Conservation (phyloP, 2,113 vertebrate species). For the Bolborhynchus lineola region DNA sequence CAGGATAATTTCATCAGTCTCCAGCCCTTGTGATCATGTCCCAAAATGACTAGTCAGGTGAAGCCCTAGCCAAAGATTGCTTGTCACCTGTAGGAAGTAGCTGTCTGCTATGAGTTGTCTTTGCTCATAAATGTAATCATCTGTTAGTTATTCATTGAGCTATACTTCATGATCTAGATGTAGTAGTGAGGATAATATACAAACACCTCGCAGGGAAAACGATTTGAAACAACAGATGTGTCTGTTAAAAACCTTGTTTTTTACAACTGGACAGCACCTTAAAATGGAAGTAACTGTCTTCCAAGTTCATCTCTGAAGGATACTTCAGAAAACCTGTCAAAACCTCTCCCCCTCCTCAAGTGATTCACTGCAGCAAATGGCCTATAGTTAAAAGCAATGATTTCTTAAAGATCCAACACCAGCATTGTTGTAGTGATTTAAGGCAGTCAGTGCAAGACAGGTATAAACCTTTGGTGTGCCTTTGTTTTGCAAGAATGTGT, state of each 20-base stretch:
- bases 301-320: conserved; percentile 37
- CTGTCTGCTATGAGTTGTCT: conserved; percentile 80
- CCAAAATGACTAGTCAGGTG: conserved; percentile 91
- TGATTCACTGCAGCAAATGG: conserved; percentile 6
- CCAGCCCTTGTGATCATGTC: conserved; percentile 90
- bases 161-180: conserved; percentile 68
- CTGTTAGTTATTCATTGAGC: conserved; percentile 82
- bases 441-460: background rate
- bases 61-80: conserved; percentile 81
- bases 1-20: conserved; percentile 91
- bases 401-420: conserved; percentile 6
- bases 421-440: background rate
- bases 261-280: background rate
- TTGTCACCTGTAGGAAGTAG: conserved; percentile 91
- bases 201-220: conserved; percentile 58
- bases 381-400: background rate
- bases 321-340: conserved; percentile 12
- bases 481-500: background rate
- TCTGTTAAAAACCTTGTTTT: background rate
- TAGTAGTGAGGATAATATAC: conserved; percentile 59
- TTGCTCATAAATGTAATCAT: conserved; percentile 82
- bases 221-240: conserved; percentile 55
- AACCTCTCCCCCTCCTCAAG: background rate
- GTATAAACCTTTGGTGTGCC: background rate
- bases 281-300: background rate